Percentiles rank a stretch among this genome's conserved stretches.
phyloP scores from a whole-genome alignment of 2,888 invertebrate species.

The Sialis fuliginosa region DNA sequence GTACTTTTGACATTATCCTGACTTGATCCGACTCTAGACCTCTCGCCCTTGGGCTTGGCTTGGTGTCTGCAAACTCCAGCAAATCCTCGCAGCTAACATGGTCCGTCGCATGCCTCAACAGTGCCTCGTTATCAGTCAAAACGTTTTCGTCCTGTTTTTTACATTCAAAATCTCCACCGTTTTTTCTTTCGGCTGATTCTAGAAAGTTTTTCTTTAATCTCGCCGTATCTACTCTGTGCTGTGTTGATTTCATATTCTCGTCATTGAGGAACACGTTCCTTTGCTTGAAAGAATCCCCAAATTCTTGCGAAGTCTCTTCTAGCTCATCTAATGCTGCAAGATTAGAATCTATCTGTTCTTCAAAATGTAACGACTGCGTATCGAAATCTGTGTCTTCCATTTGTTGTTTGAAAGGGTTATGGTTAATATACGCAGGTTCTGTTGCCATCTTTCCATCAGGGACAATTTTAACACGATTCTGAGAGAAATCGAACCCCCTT shows the following conservation, averaged over 20 bases:
- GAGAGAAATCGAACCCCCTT: conserved; percentile 19
- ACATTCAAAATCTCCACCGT: background rate
- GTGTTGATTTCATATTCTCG: background rate
- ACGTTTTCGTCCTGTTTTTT: background rate
- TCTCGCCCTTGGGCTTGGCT: conserved; percentile 63
- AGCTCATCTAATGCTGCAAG: conserved; percentile 40
- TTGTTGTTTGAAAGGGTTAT: conserved; percentile 8
- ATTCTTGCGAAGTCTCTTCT: conserved; percentile 8
- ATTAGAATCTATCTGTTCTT: conserved; percentile 41
- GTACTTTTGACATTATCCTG: conserved; percentile 75
- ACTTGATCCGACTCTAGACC: conserved; percentile 85
- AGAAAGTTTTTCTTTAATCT: conserved; percentile 12
- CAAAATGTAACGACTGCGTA: conserved; percentile 31
- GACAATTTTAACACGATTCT: conserved; percentile 11
- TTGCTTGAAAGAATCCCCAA: background rate
- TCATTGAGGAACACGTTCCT: background rate
- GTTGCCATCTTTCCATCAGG: conserved; percentile 6
- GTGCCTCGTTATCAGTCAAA: conserved; percentile 10
- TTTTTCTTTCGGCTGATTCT: conserved; percentile 4
- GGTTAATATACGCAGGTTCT: conserved; percentile 11
- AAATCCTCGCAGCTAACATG: conserved; percentile 85
- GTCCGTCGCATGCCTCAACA: conserved; percentile 31
- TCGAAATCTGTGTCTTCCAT: conserved; percentile 15
- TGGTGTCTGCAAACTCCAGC: conserved; percentile 70
- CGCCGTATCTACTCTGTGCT: conserved; percentile 13